A percentile compares a stretch with the other conserved stretches of the same genome.
Evolutionary conservation across 2,888 invertebrate genomes (phyloP).

Genomic region (Drosophila merina): DNA sequence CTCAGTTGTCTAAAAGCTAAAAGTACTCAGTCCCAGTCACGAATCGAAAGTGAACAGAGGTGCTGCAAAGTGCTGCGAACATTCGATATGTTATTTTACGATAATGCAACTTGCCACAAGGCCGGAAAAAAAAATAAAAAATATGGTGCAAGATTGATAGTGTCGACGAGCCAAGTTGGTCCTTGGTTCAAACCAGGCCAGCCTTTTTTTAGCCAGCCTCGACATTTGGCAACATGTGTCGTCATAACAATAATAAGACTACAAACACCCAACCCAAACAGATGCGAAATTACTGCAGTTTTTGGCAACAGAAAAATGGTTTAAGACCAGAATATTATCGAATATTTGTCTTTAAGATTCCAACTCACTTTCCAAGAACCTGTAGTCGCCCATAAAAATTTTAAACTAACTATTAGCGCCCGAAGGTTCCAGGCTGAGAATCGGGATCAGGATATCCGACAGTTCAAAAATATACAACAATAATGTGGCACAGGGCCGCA

Average conservation of each 20-base stretch:
- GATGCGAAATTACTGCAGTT: constrained; percentile 42
- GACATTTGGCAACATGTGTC: constrained; percentile 44
- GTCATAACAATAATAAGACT: constrained; percentile 41
- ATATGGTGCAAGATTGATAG: constrained; percentile 46
- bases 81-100: constrained; percentile 55
- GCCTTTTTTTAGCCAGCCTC: constrained; percentile 10
- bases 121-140: constrained; percentile 42
- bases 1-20: constrained; percentile 36
- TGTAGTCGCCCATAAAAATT: background rate
- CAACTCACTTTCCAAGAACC: background rate
- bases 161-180: constrained; percentile 26
- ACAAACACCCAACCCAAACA: constrained; percentile 44
- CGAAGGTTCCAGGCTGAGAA: background rate
- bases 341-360: background rate
- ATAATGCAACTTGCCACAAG: constrained; percentile 58
- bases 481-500: background rate
- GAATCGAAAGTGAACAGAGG: constrained; percentile 43
- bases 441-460: constrained; percentile 1
- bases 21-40: constrained; percentile 16
- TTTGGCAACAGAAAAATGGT: constrained; percentile 28
- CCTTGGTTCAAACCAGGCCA: constrained; percentile 19
- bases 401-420: background rate
- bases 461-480: background rate
- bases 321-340: background rate
- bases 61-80: constrained; percentile 45